phyloP scores from a whole-genome alignment of 2,113 vertebrate species.

The Corydoras sp. region DNA sequence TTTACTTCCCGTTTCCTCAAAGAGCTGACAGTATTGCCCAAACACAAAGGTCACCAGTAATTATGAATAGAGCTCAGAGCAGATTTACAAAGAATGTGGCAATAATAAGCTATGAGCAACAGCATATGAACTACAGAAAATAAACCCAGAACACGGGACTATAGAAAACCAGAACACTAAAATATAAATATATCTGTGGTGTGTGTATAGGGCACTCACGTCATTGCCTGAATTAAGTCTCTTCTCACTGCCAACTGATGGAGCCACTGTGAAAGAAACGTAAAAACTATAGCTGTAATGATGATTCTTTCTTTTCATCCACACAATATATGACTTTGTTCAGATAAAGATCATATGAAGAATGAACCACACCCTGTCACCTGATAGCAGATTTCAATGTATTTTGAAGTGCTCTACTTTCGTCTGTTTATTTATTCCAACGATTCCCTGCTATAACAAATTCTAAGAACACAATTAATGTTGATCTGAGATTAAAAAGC shows the following conservation, averaged over 20 bases:
- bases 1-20: not conserved
- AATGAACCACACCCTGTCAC: too few relatives aligned
- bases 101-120: not conserved
- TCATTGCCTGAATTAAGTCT: not conserved
- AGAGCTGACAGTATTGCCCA: not conserved
- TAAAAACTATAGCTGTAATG: not conserved
- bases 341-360: too few relatives aligned
- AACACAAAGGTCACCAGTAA: not conserved
- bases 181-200: not conserved
- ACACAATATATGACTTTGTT: too few relatives aligned
- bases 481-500: too few relatives aligned
- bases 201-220: not conserved
- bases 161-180: not conserved
- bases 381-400: too few relatives aligned
- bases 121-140: not conserved
- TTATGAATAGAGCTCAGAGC: not conserved
- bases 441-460: too few relatives aligned
- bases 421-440: too few relatives aligned
- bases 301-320: not conserved
- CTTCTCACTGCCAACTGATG: not conserved
- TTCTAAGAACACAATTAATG: too few relatives aligned
- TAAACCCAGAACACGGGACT: not conserved
- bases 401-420: too few relatives aligned
- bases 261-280: constrained; percentile 2
- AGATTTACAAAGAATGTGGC: not conserved